These are phyloP conservation scores for Colaptes auratus DNA, from an alignment of 2,113 vertebrate species.

Conservation along the genomic window DNA sequence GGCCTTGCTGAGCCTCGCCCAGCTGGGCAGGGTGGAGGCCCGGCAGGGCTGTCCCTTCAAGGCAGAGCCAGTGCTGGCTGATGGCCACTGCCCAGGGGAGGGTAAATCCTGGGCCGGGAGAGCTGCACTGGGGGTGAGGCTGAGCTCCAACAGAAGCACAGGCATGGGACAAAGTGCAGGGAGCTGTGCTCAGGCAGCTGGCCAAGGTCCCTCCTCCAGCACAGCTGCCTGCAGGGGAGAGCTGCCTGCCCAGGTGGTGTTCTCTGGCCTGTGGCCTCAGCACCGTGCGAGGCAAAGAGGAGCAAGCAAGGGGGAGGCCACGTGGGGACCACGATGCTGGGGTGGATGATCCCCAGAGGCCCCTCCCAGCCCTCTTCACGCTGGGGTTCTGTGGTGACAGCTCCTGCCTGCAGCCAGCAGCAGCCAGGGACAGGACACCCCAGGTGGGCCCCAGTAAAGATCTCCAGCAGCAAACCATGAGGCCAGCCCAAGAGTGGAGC, in stretches of 20 bases:
- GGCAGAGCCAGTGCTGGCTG: not conserved
- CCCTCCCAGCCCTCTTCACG: too few relatives aligned
- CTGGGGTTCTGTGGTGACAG: too few relatives aligned
- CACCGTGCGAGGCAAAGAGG: not conserved
- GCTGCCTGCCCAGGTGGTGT: not conserved
- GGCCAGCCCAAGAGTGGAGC: not conserved
- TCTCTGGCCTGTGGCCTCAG: not conserved
- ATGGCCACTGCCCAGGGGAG: accelerated
- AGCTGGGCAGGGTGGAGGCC: accelerated
- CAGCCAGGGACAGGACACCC: not conserved
- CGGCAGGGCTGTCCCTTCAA: not conserved
- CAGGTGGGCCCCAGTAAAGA: not conserved
- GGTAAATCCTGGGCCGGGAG: not conserved
- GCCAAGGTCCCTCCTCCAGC: not conserved
- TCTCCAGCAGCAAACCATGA: not conserved
- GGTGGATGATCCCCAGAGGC: too few relatives aligned
- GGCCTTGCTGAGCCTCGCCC: not conserved
- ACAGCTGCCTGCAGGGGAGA: not conserved
- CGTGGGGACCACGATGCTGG: not conserved
- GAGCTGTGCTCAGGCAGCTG: accelerated
- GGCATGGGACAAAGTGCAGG: not conserved
- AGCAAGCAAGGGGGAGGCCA: not conserved
- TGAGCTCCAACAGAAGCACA: not conserved
- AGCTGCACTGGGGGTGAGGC: not conserved
- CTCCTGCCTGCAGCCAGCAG: not conserved